phyloP scores from a whole-genome alignment of 1,140 invertebrate species.

The Gonioctena quinquepunctata region DNA sequence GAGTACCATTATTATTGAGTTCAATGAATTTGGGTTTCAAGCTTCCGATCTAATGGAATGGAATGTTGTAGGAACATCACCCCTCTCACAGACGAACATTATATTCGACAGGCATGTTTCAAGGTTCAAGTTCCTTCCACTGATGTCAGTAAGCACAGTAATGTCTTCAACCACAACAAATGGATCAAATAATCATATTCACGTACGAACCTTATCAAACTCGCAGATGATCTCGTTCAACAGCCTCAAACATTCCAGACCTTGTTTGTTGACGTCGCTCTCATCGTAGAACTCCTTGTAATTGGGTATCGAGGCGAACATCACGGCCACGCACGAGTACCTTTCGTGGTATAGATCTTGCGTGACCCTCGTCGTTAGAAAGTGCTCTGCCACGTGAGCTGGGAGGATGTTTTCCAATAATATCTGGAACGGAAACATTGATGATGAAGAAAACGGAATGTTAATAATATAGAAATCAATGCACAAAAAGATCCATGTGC shows the following conservation, averaged over 20 bases:
- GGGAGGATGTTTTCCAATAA: conserved; percentile 96
- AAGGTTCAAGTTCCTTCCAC: no score
- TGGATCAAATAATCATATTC: background rate
- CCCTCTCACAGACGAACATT: no score
- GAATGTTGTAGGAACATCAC: no score
- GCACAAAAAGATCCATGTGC: no score
- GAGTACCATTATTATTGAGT: no score
- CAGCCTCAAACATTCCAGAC: conserved; percentile 90
- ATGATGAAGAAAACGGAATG: no score
- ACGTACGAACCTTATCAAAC: conserved; percentile 87
- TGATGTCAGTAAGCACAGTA: no score
- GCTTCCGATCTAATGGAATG: no score
- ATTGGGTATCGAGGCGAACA: conserved; percentile 98
- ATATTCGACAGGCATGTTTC: no score
- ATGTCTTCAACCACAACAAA: background rate
- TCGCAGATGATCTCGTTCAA: conserved; percentile 99
- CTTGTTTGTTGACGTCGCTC: conserved; percentile 95
- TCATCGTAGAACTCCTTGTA: conserved; percentile 99
- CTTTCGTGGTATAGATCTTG: conserved; percentile 93
- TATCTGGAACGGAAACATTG: conserved; percentile 60
- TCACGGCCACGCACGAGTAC: conserved; percentile 92
- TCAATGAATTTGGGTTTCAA: no score
- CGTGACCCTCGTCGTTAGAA: conserved; percentile 70
- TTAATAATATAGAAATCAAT: no score
- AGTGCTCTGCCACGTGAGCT: conserved; percentile 93